Evolutionary conservation across 2,797 vertebrate species (phyloP), one percentile per base, ranked within the genome.

Genomic region (Acrocephalus scirpaceus): DNA sequence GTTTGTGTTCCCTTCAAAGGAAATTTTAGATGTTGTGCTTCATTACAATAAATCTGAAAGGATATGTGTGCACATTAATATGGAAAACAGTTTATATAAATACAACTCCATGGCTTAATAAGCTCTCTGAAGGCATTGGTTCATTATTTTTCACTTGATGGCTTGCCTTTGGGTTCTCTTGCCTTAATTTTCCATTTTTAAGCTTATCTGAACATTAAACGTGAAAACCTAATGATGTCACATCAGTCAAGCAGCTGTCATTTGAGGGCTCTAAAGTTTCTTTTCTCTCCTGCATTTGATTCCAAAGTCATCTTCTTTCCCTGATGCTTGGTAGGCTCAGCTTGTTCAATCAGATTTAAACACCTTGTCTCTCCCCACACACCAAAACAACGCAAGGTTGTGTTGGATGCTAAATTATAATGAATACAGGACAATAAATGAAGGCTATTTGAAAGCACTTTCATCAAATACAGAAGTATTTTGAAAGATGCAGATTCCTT

Each of bases 261-360:
- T 96, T 95, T 97, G 97, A 97, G 98, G 98, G 98, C 98, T 98
- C 97, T 98, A 98, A 98, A 98, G 97, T 98, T 98, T 98, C 98
- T 98, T 98, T 92, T 91, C 65, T 96, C 86, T 95, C 60, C 56
- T 96, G 86, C 93, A 78, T 95, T 92, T 69, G 26, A 47, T 75
- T 95, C 64, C 58, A 61, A 88, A 84, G n/a, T 90, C 30, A 0
- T 65, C 57, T 53, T 87, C 70, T 85, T 72, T 56, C 57, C 58
- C 65, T 80, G 73, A 40, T n/a, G 45, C n/a, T 82, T 21, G 17
- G 30, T 66, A 82, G 67, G 11, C 61, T 88, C 58, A 64, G 45
- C 53, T 67, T 50, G 25, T 57, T 82, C 34, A 12, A 3, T 74
- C 11, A 75, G 69, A 44, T 71, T 64, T 42, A 27, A 87, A 36